A percentile compares a stretch with the other conserved stretches of the same genome.
Evolutionary conservation across 2,113 vertebrate genomes (phyloP).

Genomic region (Arothron firmamentum): DNA sequence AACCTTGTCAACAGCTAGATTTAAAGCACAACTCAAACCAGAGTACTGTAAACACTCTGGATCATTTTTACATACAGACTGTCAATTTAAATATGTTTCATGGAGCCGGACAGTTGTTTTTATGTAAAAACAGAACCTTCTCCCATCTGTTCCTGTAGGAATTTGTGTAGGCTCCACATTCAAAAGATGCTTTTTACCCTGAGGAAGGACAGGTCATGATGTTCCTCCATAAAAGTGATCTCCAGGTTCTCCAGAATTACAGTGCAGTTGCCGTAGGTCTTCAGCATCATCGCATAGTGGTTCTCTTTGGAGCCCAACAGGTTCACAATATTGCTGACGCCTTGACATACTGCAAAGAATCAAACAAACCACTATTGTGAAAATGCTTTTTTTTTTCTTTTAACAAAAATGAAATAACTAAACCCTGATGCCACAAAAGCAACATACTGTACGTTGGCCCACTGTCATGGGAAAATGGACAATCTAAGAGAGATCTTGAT

Average conservation of each 20-base stretch:
- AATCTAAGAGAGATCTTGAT: slow-evolving; percentile 35
- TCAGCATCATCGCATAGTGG: slow-evolving; percentile 87
- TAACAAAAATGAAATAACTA: background rate
- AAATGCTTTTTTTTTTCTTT: background rate
- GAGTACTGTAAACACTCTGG: slow-evolving; percentile 24
- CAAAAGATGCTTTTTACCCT: slow-evolving; percentile 68
- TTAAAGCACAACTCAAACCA: slow-evolving; percentile 20
- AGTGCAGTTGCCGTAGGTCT: slow-evolving; percentile 92
- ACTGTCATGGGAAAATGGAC: slow-evolving; percentile 39
- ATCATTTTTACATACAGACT: slow-evolving; percentile 7
- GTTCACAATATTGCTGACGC: slow-evolving; percentile 85
- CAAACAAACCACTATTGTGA: background rate
- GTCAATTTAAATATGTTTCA: slow-evolving; percentile 24
- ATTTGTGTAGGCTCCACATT: background rate
- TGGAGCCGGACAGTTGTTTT: background rate
- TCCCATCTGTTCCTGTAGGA: slow-evolving; percentile 1
- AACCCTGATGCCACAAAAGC: slow-evolving; percentile 4
- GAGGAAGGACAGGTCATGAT: slow-evolving; percentile 87
- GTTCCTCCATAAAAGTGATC: slow-evolving; percentile 82
- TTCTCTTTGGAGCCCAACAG: slow-evolving; percentile 81
- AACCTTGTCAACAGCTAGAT: slow-evolving; percentile 20
- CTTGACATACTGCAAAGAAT: slow-evolving; percentile 84
- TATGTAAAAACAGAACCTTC: background rate
- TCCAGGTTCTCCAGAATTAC: slow-evolving; percentile 93
- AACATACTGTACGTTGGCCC: slow-evolving; percentile 26